Percentiles rank a stretch among this genome's conserved stretches.
Evolutionary conservation across 1,140 invertebrate genomes (phyloP).

Genomic region (Oreohelix idahoensis): DNA sequence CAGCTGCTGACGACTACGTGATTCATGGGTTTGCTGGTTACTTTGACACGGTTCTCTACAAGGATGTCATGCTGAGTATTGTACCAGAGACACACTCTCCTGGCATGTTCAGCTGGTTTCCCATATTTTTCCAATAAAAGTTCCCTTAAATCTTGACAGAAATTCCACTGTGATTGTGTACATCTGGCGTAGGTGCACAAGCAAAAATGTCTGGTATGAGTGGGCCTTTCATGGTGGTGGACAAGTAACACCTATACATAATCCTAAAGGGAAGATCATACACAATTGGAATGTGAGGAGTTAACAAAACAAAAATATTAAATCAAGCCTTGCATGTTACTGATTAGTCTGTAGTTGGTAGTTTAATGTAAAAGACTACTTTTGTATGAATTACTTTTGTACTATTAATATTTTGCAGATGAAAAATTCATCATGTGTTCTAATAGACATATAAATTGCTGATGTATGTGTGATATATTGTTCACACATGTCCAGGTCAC

Average conservation of each 20-base stretch:
- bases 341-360: no score
- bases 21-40: constrained; percentile 96
- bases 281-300: constrained; percentile 79
- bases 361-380: no score
- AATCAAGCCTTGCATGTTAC: no score
- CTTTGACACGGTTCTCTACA: constrained; percentile 91
- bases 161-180: constrained; percentile 83
- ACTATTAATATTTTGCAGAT: no score
- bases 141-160: constrained; percentile 82
- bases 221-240: constrained; percentile 86
- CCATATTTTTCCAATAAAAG: constrained; percentile 91
- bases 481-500: no score
- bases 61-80: constrained; percentile 90
- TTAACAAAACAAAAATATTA: no score
- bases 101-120: constrained; percentile 98
- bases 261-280: constrained; percentile 86
- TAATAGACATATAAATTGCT: no score
- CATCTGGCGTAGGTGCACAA: constrained; percentile 87
- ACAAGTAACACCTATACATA: constrained; percentile 80
- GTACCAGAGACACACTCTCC: constrained; percentile 88
- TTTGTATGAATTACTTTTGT: no score
- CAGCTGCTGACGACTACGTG: constrained; percentile 81
- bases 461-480: no score
- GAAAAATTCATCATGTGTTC: no score
- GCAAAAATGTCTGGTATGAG: constrained; percentile 94